Evolutionary conservation across 2,113 vertebrate genomes (phyloP).

Genomic region (Mormyrus lacerda): DNA sequence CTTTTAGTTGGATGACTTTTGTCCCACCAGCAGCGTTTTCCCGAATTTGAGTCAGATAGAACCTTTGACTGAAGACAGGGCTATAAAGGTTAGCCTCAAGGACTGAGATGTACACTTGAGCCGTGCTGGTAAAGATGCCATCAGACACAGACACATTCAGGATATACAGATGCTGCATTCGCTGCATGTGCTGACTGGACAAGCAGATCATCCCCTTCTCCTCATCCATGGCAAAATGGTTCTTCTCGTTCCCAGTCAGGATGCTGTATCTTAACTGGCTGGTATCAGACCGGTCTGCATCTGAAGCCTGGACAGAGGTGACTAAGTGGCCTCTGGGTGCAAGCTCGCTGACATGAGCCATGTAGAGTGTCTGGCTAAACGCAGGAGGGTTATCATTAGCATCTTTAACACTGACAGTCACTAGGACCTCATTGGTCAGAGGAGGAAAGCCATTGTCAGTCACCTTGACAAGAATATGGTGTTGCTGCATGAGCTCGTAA

Average conservation of each 20-base stretch:
- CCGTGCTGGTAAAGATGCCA: slow-evolving; percentile 87
- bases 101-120: slow-evolving; percentile 80
- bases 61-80: slow-evolving; percentile 83
- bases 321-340: slow-evolving; percentile 91
- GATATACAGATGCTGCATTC: slow-evolving; percentile 78
- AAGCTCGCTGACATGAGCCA: slow-evolving; percentile 86
- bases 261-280: slow-evolving; percentile 82
- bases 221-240: slow-evolving; percentile 81
- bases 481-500: slow-evolving; percentile 74
- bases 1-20: slow-evolving; percentile 77
- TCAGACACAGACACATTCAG: slow-evolving; percentile 95
- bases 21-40: slow-evolving; percentile 77
- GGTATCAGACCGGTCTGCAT: slow-evolving; percentile 83
- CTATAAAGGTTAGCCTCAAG: slow-evolving; percentile 90
- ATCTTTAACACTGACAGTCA: slow-evolving; percentile 77
- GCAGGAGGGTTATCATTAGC: slow-evolving; percentile 89
- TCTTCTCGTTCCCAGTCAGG: slow-evolving; percentile 85
- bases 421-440: slow-evolving; percentile 76
- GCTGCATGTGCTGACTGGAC: slow-evolving; percentile 81
- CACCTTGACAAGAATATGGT: slow-evolving; percentile 78
- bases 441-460: slow-evolving; percentile 80
- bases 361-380: slow-evolving; percentile 84
- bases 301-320: slow-evolving; percentile 88
- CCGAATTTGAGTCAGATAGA: slow-evolving; percentile 81
- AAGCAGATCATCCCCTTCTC: slow-evolving; percentile 79